phyloP scores from a whole-genome alignment of 2,888 invertebrate genomes.

The Caradrina clavipalpis region DNA sequence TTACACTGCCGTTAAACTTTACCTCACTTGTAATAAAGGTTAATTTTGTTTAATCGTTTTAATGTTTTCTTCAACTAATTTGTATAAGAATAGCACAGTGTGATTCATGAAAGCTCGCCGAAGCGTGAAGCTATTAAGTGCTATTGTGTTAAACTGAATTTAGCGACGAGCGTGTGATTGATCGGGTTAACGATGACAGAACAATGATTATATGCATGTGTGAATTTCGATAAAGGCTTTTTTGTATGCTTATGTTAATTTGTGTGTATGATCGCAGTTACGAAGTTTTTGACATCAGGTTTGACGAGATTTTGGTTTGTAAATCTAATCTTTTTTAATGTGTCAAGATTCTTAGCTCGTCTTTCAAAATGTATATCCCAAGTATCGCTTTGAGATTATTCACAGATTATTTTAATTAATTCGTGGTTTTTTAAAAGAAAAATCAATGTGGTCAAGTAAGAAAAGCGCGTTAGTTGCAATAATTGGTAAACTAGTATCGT shows the following conservation, averaged over 20 bases:
- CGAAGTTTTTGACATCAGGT: background rate
- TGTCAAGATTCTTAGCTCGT: too few relatives aligned
- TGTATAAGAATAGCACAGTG: conserved; percentile 72
- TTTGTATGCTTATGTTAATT: conserved; percentile 34
- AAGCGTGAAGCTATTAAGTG: conserved; percentile 69
- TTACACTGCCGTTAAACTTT: conserved; percentile 42
- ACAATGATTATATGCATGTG: conserved; percentile 61
- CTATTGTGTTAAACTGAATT: conserved; percentile 66
- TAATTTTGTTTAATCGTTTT: conserved; percentile 40
- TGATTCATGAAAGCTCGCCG: conserved; percentile 65
- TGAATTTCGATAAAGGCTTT: conserved; percentile 44
- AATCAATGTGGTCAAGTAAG: too few relatives aligned
- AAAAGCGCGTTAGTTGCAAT: too few relatives aligned
- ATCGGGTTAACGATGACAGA: conserved; percentile 65
- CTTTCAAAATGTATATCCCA: too few relatives aligned
- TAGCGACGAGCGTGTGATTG: conserved; percentile 61
- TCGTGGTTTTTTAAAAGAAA: too few relatives aligned
- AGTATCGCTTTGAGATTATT: too few relatives aligned
- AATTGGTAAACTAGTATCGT: too few relatives aligned
- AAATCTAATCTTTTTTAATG: conserved; percentile 5
- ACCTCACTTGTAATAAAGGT: conserved; percentile 38
- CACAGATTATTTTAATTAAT: too few relatives aligned
- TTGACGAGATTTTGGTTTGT: conserved; percentile 6
- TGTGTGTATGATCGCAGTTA: conserved; percentile 20
- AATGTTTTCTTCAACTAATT: conserved; percentile 69